A percentile compares a stretch with the other conserved stretches of the same genome.
These are phyloP conservation scores for Lumbricus terrestris DNA, from an alignment of 2,888 invertebrate species.

Conservation along the genomic window DNA sequence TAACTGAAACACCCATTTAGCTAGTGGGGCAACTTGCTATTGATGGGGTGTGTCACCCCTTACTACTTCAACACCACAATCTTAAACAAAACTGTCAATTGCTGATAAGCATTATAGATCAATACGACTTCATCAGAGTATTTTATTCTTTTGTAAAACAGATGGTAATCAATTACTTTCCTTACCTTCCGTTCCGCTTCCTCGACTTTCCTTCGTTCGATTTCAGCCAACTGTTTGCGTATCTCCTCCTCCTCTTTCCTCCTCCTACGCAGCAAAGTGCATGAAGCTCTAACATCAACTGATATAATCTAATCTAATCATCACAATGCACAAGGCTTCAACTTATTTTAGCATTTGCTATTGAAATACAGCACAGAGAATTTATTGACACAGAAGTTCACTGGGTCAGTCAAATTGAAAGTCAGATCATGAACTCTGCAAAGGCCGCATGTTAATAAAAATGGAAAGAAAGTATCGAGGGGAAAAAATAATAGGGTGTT, in stretches of 20 bases:
- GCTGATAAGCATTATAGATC: background rate
- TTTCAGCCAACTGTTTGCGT: conserved; percentile 4
- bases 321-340: background rate
- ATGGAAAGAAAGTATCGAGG: too few relatives aligned
- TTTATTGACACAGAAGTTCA: too few relatives aligned
- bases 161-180: background rate
- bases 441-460: too few relatives aligned
- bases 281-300: background rate
- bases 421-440: too few relatives aligned
- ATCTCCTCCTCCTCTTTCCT: conserved; percentile 24
- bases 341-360: background rate
- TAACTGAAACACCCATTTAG: too few relatives aligned
- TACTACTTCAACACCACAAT: background rate
- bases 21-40: too few relatives aligned
- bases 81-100: background rate
- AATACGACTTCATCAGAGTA: background rate
- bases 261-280: conserved; percentile 8
- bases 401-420: too few relatives aligned
- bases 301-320: background rate
- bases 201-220: conserved; percentile 21
- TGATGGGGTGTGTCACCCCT: background rate
- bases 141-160: background rate
- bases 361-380: too few relatives aligned
- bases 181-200: conserved; percentile 18
- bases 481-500: too few relatives aligned